These are phyloP conservation scores for Macrochelys suwanniensis DNA, from an alignment of 2,797 vertebrate genomes.

Conservation along the genomic window DNA sequence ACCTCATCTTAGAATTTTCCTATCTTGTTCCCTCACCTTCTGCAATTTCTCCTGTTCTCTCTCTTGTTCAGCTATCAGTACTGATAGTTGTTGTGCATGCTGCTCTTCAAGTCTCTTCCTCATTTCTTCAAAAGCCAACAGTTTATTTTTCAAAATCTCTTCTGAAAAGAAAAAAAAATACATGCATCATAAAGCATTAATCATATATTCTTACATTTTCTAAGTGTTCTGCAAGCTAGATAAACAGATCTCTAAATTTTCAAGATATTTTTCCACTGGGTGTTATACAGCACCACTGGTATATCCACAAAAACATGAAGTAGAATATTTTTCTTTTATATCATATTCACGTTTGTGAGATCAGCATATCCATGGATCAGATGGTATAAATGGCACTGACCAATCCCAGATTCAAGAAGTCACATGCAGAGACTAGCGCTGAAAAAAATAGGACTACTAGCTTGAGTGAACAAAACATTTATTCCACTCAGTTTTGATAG, in stretches of 20 bases:
- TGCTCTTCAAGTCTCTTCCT: conserved; percentile 91
- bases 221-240: background rate
- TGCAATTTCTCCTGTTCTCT: conserved; percentile 89
- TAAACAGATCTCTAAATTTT: background rate
- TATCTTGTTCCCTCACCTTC: conserved; percentile 81
- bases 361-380: background rate
- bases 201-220: background rate
- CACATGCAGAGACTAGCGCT: background rate
- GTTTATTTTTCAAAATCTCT: conserved; percentile 84
- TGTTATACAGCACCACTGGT: background rate
- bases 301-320: background rate
- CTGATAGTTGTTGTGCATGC: conserved; percentile 89
- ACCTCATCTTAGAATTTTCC: background rate
- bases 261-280: background rate
- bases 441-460: background rate
- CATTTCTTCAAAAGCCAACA: conserved; percentile 90
- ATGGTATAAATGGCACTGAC: background rate
- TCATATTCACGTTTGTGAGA: background rate
- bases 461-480: background rate
- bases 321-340: background rate
- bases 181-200: background rate
- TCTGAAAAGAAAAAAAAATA: conserved; percentile 72
- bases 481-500: background rate
- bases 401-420: background rate
- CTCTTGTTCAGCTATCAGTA: conserved; percentile 92